Base-by-base conservation (phyloP, 2,888 invertebrate species). In the Dasypolia templi region DNA sequence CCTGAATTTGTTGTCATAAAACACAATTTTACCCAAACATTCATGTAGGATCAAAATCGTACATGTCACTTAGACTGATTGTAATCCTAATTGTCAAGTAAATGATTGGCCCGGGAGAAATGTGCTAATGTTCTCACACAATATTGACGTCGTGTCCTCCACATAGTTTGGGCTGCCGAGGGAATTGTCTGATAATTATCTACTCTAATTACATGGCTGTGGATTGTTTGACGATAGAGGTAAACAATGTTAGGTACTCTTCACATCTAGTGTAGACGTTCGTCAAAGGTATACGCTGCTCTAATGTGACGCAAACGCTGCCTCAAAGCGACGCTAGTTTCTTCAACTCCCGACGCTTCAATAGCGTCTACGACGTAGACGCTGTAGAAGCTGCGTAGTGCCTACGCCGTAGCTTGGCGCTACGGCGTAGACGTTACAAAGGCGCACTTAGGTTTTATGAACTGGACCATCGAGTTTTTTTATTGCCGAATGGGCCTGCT, bases 91-190 rank as follows among this genome's bases (percentile, higher is more conserved):
- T 93, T 92, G 92, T 81, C 85, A 85, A 81, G 83, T 89, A 89
- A 92, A 89, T 91, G 81, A 82, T 82, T 82, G 84, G 81, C 92
- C 89, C 91, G 78, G 56, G 93, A 92, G 94, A 92, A 93, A 93
- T 94, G 87, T 91, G 86, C 90, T 91, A 92, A 94, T 93, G 91
- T 86, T 89, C 84, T 87, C 83, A 89, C 89, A 85, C 88, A 91
- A 88, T 93, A 93, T 92, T 92, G 92, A 92, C 89, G 79, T 78
- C 78, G 64, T 86, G 88, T 88, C 84, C 81, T 83, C 75, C 51
- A 51, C 26, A 67, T 75, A 66, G 79, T 42, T n/a, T 59, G 74
- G 77, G 77, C 29, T 77, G 67, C 69, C 83, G 32, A 63, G 85
- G 80, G 88, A 81, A 79, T 78, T 79, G 82, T 77, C 59, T 72